A percentile compares a stretch with the other conserved stretches of the same genome.
Conservation (phyloP, 2,797 vertebrate genomes). For the Ciconia nigra region DNA sequence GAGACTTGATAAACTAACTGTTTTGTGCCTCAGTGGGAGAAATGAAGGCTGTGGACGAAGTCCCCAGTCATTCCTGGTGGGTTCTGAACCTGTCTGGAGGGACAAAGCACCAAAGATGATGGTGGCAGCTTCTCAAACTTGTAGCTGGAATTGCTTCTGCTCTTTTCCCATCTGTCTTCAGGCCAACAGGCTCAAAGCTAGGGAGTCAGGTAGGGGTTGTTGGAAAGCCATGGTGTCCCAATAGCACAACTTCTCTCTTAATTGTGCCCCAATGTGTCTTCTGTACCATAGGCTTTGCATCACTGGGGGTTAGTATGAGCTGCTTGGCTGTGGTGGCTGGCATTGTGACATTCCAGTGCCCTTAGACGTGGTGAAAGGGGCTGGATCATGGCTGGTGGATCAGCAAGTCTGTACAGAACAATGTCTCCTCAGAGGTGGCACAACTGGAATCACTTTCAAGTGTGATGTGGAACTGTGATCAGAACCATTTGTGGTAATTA, state of each 20-base stretch:
- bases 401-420: background rate
- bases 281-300: background rate
- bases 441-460: background rate
- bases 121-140: background rate
- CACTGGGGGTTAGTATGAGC: background rate
- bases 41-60: background rate
- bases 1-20: background rate
- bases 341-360: background rate
- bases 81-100: background rate
- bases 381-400: background rate
- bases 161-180: background rate
- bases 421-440: background rate
- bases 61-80: background rate
- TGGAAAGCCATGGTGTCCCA: background rate
- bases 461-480: background rate
- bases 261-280: fast-evolving
- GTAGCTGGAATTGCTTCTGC: background rate
- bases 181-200: background rate
- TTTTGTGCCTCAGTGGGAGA: background rate
- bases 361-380: background rate
- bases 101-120: background rate
- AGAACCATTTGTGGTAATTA: background rate
- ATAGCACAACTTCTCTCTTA: background rate
- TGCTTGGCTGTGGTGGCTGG: background rate
- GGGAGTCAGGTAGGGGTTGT: background rate